These are phyloP conservation scores for Chunga burmeisteri DNA, from an alignment of 2,113 vertebrate species.

Conservation along the genomic window DNA sequence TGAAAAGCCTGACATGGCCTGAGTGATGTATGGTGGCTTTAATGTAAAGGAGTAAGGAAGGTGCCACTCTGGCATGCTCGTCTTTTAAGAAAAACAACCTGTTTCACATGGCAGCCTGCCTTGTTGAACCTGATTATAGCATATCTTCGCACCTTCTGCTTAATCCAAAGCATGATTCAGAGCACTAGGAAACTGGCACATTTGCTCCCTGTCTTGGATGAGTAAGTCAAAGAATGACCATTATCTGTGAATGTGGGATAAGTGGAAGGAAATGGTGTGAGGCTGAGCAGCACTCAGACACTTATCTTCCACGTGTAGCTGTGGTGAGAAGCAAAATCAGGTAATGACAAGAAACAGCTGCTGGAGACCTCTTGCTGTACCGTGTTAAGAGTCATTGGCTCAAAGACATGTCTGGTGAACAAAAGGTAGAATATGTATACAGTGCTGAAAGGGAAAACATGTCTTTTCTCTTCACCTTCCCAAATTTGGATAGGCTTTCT, in stretches of 20 bases:
- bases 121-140: not conserved
- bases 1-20: not conserved
- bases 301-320: slow-evolving; percentile 36
- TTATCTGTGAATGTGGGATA: not conserved
- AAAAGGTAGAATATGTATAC: not conserved
- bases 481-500: slow-evolving; percentile 13
- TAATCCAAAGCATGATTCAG: not conserved
- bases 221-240: slow-evolving; percentile 7
- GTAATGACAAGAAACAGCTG: slow-evolving; percentile 34
- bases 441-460: not conserved
- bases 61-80: not conserved
- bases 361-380: not conserved
- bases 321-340: not conserved
- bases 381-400: not conserved
- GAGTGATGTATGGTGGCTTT: not conserved
- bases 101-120: not conserved
- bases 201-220: not conserved
- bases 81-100: not conserved
- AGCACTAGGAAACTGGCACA: not conserved
- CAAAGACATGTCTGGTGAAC: not conserved
- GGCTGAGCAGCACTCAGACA: not conserved
- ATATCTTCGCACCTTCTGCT: not conserved
- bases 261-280: slow-evolving; percentile 15
- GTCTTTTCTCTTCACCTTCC: not conserved
- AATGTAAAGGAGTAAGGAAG: not conserved